Conservation (phyloP, 1,140 invertebrate species). For the Philopotamus ludificatus region DNA sequence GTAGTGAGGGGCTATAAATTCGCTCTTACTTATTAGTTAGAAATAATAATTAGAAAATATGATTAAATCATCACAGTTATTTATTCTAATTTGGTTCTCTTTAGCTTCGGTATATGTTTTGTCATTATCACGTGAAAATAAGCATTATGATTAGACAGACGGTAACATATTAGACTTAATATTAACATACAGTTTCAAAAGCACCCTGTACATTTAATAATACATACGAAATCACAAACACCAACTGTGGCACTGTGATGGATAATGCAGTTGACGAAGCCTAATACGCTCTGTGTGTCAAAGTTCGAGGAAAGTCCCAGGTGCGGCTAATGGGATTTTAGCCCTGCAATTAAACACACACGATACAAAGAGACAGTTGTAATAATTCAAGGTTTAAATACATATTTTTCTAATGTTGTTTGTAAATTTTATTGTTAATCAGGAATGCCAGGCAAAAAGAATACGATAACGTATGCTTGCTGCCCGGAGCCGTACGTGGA, state of each 20-base stretch:
- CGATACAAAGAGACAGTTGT: neutral
- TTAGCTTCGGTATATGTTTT: neutral
- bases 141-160: too few species aligned
- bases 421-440: constrained; percentile 35
- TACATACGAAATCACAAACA: neutral
- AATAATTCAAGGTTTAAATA: too few species aligned
- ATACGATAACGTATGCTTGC: constrained; percentile 77
- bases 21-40: too few species aligned
- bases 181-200: too few species aligned
- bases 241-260: constrained; percentile 7
- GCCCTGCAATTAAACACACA: constrained; percentile 10
- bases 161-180: too few species aligned
- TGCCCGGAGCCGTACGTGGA: constrained; percentile 95
- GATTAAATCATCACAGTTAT: too few species aligned
- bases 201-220: neutral
- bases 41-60: too few species aligned
- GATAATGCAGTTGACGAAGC: constrained; percentile 20
- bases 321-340: constrained; percentile 13
- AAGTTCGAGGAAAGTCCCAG: constrained; percentile 8
- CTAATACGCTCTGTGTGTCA: constrained; percentile 22
- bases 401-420: too few species aligned
- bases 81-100: too few species aligned
- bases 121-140: too few species aligned
- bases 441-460: constrained; percentile 86
- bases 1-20: too few species aligned